These are phyloP conservation scores for Lithophane socia DNA, from an alignment of 2,888 invertebrate genomes.

Conservation along the genomic window DNA sequence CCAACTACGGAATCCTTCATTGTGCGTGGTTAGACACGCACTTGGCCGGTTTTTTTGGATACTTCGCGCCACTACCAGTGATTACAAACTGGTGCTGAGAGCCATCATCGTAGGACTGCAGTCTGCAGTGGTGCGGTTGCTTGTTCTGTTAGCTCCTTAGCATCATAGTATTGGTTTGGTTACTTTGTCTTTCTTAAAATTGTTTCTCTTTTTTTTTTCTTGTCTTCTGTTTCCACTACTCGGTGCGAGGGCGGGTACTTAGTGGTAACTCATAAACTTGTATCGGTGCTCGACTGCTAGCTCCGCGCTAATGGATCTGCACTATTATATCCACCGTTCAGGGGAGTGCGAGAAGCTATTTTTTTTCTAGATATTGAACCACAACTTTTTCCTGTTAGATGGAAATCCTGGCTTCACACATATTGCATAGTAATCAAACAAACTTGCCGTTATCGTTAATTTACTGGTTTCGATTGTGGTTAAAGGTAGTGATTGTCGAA, in stretches of 20 bases:
- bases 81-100: neutral
- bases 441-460: neutral
- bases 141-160: neutral
- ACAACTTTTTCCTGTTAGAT: neutral
- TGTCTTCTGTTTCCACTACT: neutral
- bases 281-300: constrained; percentile 61
- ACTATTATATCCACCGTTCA: constrained; percentile 44
- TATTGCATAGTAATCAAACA: neutral
- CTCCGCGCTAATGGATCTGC: constrained; percentile 68
- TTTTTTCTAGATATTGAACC: neutral
- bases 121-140: neutral
- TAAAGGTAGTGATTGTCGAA: neutral
- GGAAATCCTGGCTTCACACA: neutral
- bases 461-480: neutral
- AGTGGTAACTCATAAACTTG: constrained; percentile 59
- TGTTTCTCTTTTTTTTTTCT: neutral
- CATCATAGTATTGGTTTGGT: neutral
- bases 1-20: too few species aligned
- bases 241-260: neutral
- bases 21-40: too few species aligned
- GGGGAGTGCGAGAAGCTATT: constrained; percentile 35
- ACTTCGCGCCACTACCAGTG: neutral
- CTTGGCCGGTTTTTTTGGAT: neutral
- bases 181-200: neutral
- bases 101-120: neutral